Evolutionary conservation across 92 coral and sea anemone genomes (phyloP), one percentile per base, ranked within the genome.

Genomic region (Epizoanthus scotinus): DNA sequence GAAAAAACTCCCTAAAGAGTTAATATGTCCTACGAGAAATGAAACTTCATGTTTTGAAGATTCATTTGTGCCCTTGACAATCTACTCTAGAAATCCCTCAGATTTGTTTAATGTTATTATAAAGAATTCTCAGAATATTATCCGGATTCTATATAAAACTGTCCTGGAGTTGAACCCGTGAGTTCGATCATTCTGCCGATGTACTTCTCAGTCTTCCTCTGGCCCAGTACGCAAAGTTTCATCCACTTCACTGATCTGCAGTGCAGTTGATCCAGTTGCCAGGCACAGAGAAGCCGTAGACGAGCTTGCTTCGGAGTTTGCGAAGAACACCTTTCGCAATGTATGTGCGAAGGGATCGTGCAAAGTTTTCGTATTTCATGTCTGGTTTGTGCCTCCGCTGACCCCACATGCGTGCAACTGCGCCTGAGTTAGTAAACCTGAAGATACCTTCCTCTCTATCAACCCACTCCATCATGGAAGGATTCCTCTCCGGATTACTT

Each of bases 321-420:
- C 90, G 79, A 19, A 96, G 88, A 60, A 96, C 94, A 13, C 99
- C 99, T 78, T 96, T 96, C 27, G 99, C 99, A 66, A 96, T 96
- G 79, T 96, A 96, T 21, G 98, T 96, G 53, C 99, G 96, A 31
- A 96, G 60, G 0, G 99, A 96, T 8, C 99, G 94, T 7, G 99
- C 99, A 87, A 96, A 96, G 91, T 96, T 96, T 88, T 96, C 99
- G 67, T 96, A 96, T 88, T 96, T 96, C 99, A 96, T 96, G 49
- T 79, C 81, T 5, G 99, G 99, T 83, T 96, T 96, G 79, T 96
- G 91, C 44, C 99, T 71, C 71, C 99, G 84, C 55, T 88, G 87
- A 26, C 99, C 99, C 99, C 99, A 96, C 70, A 89, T 83, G n/a
- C 94, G 97, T 1, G 99, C 99, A 14, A 96, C 98, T 56, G 91